Conservation (phyloP, 2,888 invertebrate species). For the Sphaerophoria taeniata region DNA sequence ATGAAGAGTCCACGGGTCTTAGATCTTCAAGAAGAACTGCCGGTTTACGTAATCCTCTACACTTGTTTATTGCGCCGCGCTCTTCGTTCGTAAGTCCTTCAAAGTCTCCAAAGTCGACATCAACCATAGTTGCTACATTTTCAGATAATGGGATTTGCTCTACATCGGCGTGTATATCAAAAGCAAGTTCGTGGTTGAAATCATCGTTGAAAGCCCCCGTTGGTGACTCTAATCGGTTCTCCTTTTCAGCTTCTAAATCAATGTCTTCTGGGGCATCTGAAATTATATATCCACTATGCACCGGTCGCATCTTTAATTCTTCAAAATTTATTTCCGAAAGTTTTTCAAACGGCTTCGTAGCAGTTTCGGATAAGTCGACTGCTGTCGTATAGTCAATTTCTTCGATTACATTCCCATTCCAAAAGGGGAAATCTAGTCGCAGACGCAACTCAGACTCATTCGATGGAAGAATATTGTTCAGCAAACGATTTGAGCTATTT, state of each 20-base stretch:
- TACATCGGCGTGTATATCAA: conserved; percentile 86
- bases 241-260: conserved; percentile 75
- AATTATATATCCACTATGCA: conserved; percentile 80
- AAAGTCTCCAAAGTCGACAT: conserved; percentile 83
- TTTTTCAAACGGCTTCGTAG: conserved; percentile 76
- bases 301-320: conserved; percentile 78
- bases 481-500: conserved; percentile 85
- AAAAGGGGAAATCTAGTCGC: conserved; percentile 79
- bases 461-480: conserved; percentile 85
- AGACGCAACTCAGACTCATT: conserved; percentile 82
- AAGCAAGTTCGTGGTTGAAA: conserved; percentile 84
- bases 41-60: conserved; percentile 80
- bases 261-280: conserved; percentile 79
- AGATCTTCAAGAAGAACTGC: conserved; percentile 84
- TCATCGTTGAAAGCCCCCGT: conserved; percentile 80
- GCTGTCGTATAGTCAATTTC: conserved; percentile 76
- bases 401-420: conserved; percentile 76
- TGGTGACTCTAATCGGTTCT: conserved; percentile 80
- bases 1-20: conserved; percentile 84
- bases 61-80: conserved; percentile 79
- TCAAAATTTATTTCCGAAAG: conserved; percentile 76
- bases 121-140: conserved; percentile 76
- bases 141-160: conserved; percentile 84
- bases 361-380: conserved; percentile 57
- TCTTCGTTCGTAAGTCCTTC: conserved; percentile 82